Conservation (phyloP, 2,797 vertebrate genomes). For the Myotis findleyi region DNA sequence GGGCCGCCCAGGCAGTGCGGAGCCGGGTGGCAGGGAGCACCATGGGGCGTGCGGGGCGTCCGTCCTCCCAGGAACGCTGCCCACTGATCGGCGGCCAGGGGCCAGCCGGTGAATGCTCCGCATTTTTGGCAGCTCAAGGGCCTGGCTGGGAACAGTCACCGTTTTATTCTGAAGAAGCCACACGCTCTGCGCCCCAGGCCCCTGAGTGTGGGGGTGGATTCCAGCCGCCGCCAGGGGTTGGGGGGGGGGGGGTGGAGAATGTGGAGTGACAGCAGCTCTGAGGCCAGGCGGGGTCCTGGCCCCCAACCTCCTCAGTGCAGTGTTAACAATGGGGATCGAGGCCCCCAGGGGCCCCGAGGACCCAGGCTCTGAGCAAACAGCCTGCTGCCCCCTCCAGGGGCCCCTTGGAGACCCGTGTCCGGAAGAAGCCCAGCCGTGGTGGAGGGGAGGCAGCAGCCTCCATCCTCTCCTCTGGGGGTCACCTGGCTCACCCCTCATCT, state of each 20-base stretch:
- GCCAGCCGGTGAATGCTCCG: conserved; percentile 81
- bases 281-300: background rate
- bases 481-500: background rate
- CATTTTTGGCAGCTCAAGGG: conserved; percentile 84
- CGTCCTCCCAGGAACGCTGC: conserved; percentile 74
- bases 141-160: conserved; percentile 77
- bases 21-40: background rate
- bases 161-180: conserved; percentile 78
- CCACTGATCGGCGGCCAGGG: conserved; percentile 72
- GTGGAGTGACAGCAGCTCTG: background rate
- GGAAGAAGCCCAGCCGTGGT: accelerated
- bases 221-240: background rate
- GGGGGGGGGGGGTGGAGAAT: background rate
- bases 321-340: background rate
- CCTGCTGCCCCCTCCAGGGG: background rate
- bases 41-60: background rate
- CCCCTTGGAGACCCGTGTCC: background rate
- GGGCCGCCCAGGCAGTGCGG: background rate
- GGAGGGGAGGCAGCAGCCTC: background rate
- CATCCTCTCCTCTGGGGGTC: background rate
- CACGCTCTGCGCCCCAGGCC: conserved; percentile 78
- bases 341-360: background rate
- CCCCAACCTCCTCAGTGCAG: background rate
- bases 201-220: conserved; percentile 61
- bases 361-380: background rate